Percentiles rank a stretch among this genome's conserved stretches.
These are phyloP conservation scores for Drosophila punjabiensis DNA, from an alignment of 1,140 invertebrate genomes.

Conservation along the genomic window DNA sequence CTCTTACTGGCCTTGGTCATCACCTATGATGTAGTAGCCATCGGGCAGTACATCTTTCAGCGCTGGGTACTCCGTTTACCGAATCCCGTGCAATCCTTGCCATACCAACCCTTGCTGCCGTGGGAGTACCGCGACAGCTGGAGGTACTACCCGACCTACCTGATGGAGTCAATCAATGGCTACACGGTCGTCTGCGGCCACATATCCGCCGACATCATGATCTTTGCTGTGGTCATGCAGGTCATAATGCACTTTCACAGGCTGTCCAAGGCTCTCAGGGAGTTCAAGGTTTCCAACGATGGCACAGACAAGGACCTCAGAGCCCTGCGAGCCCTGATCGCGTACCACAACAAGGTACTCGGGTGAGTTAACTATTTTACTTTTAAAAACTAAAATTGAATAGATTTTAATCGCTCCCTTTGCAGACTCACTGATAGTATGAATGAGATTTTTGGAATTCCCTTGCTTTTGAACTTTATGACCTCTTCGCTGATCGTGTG, in stretches of 20 bases:
- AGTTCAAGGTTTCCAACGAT: constrained; percentile 7
- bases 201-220: constrained; percentile 56
- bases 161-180: constrained; percentile 37
- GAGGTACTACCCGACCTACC: constrained; percentile 49
- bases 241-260: constrained; percentile 68
- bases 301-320: constrained; percentile 16
- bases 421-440: constrained; percentile 57
- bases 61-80: constrained; percentile 8
- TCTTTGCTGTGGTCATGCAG: constrained; percentile 62
- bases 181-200: constrained; percentile 53
- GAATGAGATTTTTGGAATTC: constrained; percentile 66
- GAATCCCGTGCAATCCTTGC: constrained; percentile 31
- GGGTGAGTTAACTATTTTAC: constrained; percentile 26
- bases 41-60: constrained; percentile 34
- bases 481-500: constrained; percentile 63
- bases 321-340: constrained; percentile 39
- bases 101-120: constrained; percentile 40
- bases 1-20: constrained; percentile 37
- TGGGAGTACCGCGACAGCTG: constrained; percentile 53
- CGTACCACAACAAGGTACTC: constrained; percentile 57
- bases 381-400: too few relatives aligned
- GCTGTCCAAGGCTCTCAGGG: constrained; percentile 26
- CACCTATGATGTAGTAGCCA: constrained; percentile 42
- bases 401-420: not conserved
- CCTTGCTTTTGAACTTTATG: constrained; percentile 65